Percentiles rank a stretch among this genome's conserved stretches.
Evolutionary conservation across 1,140 invertebrate species (phyloP).

Genomic region (Zaprionus lachaisei): DNA sequence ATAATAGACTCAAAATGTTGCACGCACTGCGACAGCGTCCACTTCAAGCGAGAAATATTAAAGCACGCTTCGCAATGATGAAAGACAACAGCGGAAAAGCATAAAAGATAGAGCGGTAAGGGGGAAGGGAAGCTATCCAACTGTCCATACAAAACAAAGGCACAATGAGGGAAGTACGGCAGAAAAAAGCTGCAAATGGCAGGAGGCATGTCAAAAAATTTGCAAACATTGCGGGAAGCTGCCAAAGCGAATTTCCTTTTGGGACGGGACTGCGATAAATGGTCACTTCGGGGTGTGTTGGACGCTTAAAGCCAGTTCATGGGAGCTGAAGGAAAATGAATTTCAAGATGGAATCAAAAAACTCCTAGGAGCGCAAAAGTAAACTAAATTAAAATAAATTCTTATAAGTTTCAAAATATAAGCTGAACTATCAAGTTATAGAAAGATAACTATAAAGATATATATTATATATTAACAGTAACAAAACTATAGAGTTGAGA

Average conservation of each 20-base stretch:
- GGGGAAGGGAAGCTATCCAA: background rate
- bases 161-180: constrained; percentile 35
- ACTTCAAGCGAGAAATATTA: constrained; percentile 45
- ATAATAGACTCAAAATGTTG: constrained; percentile 56
- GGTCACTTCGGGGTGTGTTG: constrained; percentile 3
- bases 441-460: no score
- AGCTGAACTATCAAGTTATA: no score
- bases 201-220: constrained; percentile 51
- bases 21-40: constrained; percentile 24
- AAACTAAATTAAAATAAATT: background rate
- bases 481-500: no score
- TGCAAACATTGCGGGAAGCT: constrained; percentile 43
- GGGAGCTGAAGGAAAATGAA: background rate
- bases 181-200: constrained; percentile 1
- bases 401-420: no score
- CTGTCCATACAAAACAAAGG: constrained; percentile 61
- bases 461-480: no score
- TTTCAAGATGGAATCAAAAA: background rate
- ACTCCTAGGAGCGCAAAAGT: background rate
- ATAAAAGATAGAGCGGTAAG: background rate
- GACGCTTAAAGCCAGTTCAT: background rate
- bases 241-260: background rate
- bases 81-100: constrained; percentile 22
- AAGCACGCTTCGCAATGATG: constrained; percentile 46
- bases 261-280: constrained; percentile 29